Conservation (phyloP, 1,140 invertebrate species). For the Varroa destructor region DNA sequence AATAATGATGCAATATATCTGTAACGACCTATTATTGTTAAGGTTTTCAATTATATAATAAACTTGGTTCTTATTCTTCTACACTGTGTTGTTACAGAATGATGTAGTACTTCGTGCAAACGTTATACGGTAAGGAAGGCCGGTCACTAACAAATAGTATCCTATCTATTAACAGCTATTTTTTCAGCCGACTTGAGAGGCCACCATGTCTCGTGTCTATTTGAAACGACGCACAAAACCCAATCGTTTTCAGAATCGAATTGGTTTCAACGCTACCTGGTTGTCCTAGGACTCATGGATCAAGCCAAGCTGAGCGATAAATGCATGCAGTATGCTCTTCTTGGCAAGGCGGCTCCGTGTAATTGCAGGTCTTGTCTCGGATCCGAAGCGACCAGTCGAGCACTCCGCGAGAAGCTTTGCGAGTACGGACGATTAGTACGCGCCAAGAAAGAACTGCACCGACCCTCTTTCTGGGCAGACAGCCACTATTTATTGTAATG, state of each 20-base stretch:
- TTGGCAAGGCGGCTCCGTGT: not conserved
- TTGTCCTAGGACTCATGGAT: not conserved
- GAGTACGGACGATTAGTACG: not conserved
- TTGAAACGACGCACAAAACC: not conserved
- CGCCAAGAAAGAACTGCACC: not conserved
- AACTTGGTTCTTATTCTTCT: too few species aligned
- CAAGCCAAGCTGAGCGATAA: not conserved
- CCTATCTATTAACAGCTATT: not conserved
- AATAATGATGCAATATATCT: too few species aligned
- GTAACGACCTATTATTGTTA: too few species aligned
- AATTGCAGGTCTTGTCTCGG: not conserved
- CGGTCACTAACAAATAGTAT: too few species aligned
- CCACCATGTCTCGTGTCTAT: not conserved
- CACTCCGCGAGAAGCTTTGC: slow-evolving; percentile 1
- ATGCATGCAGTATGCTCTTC: not conserved
- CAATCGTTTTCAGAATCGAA: not conserved
- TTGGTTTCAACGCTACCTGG: not conserved
- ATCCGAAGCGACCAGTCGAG: not conserved
- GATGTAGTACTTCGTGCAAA: too few species aligned
- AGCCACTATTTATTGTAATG: not conserved
- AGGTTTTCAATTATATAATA: too few species aligned
- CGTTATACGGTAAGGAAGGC: too few species aligned
- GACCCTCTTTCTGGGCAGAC: not conserved
- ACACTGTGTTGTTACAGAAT: too few species aligned
- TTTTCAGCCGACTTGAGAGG: not conserved